phyloP scores from a whole-genome alignment of 2,113 vertebrate genomes.

The Clarias macrocephalus region DNA sequence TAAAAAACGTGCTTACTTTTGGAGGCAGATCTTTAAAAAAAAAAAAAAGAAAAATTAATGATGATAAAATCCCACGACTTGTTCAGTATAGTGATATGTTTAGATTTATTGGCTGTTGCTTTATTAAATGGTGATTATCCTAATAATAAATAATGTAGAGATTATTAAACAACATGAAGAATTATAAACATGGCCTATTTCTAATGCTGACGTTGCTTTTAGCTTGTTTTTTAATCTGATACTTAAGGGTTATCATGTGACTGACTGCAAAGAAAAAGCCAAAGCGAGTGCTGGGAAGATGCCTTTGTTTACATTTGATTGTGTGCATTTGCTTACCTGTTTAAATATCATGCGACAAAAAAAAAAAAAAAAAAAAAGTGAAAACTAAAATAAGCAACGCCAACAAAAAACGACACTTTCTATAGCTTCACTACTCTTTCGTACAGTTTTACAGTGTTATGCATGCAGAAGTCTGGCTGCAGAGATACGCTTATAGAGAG shows the following conservation, averaged over 20 bases:
- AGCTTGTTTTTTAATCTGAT: not conserved
- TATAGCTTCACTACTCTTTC: not conserved
- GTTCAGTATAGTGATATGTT: not conserved
- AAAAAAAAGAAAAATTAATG: no score
- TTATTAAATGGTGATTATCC: not conserved
- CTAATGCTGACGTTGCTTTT: not conserved
- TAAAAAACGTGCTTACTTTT: not conserved
- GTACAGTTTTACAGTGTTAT: not conserved
- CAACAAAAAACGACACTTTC: not conserved
- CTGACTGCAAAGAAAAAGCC: not conserved
- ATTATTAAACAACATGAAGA: not conserved
- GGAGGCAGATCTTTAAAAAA: not conserved
- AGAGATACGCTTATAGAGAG: not conserved
- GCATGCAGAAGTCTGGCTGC: slow-evolving; percentile 1
- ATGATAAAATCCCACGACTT: not conserved
- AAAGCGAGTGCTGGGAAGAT: not conserved
- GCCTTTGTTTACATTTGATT: not conserved
- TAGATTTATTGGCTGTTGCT: not conserved
- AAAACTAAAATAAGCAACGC: not conserved
- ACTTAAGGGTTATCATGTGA: not conserved
- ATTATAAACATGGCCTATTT: not conserved
- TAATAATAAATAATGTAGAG: not conserved
- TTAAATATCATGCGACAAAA: not conserved
- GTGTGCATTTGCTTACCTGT: not conserved
- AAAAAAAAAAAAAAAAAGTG: not conserved